phyloP scores from a whole-genome alignment of 1,140 invertebrate species.

The Plodia interpunctella region DNA sequence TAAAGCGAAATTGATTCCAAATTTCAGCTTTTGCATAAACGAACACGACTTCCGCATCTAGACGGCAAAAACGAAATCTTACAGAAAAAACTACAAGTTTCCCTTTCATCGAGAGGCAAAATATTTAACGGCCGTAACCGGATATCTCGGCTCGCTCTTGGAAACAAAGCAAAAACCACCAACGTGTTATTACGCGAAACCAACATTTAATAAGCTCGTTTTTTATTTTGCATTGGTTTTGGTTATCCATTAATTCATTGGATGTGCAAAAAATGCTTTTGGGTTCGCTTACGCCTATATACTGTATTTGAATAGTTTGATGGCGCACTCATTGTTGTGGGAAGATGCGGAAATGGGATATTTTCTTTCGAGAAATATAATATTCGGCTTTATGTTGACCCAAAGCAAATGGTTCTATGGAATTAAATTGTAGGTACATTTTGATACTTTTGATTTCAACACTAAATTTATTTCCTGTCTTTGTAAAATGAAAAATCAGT shows the following conservation, averaged over 20 bases:
- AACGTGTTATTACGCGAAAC: conserved; percentile 75
- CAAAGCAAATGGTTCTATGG: conserved; percentile 48
- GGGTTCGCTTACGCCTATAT: conserved; percentile 54
- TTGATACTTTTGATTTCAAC: conserved; percentile 22
- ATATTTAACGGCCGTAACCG: conserved; percentile 76
- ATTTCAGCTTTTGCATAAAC: conserved; percentile 69
- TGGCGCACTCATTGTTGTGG: conserved; percentile 66
- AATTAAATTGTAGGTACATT: conserved; percentile 47
- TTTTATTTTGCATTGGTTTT: conserved; percentile 70
- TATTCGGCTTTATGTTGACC: conserved; percentile 72
- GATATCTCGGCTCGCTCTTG: conserved; percentile 62
- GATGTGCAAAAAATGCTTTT: conserved; percentile 58
- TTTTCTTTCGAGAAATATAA: conserved; percentile 77
- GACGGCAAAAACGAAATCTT: conserved; percentile 65
- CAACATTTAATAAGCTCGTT: conserved; percentile 75
- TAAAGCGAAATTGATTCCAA: conserved; percentile 69
- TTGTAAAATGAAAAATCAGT: too few relatives aligned
- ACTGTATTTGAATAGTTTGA: conserved; percentile 71
- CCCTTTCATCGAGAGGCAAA: conserved; percentile 71
- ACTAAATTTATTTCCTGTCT: too few relatives aligned
- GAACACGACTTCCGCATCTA: conserved; percentile 66
- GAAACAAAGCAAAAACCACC: conserved; percentile 73
- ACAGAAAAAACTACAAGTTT: conserved; percentile 70
- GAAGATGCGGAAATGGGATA: conserved; percentile 77
- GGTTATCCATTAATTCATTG: conserved; percentile 74